Evolutionary conservation across 53 echinoderm and acorn worm species (phyloP), one percentile per base, ranked within the genome.

Genomic region (Glandiceps talaboti): DNA sequence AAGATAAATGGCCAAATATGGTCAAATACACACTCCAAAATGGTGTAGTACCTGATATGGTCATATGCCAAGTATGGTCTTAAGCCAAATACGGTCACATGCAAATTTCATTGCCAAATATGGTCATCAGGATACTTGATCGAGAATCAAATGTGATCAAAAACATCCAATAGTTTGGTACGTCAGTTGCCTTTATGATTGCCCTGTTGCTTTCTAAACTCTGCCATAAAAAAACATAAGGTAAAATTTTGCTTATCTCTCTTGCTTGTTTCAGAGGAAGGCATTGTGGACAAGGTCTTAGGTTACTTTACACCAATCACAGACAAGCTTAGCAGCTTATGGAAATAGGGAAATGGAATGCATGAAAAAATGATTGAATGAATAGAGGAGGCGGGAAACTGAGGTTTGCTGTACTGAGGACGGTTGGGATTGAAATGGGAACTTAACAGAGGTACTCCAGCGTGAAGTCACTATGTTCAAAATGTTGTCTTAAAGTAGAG

Each of bases 251-350:
- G n/a, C n/a, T n/a, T n/a, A 12, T 45, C 20, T 45, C 64, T 45
- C 64, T 45, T 45, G 64, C 64, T 45, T 45, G 64, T 45, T 45
- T 45, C 64, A 45, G 64, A 45, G 64, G 75, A 83, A 89, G 89
- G 92, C 86, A 75, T 89, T 33, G 79, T 84, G 73, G 89, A 89
- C 77, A 82, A 88, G 29, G 86, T 88, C 29, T 75, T 88, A 82
- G 84, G 88, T 80, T 93, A 83, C 88, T 83, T 93, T 45, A 86
- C 86, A 73, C 90, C 94, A 27, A 84, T 93, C 81, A 85, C 94
- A 79, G 92, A 89, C 77, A 89, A 87, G 75, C 85, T 92, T 27
- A 82, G 84, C 79, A 79, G 82, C 80, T 45, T 45, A 20, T 45
- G 64, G 64, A 45, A 45, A 20, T 45, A 45, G 64, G 20, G 20